Conservation (phyloP, 1,140 invertebrate genomes). For the Steinernema feltiae region DNA sequence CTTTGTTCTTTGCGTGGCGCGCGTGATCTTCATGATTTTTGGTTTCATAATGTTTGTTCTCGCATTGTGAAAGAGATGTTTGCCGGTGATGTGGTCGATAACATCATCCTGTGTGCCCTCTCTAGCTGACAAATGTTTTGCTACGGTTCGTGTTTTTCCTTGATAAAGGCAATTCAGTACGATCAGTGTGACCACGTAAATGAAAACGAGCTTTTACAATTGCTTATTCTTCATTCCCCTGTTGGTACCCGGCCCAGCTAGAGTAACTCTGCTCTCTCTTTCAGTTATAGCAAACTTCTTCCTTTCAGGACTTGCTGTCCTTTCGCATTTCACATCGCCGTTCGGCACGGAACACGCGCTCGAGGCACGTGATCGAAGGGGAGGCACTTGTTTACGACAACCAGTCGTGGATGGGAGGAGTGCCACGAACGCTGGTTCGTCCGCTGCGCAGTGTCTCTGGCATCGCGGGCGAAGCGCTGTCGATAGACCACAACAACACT, state of each 20-base stretch:
- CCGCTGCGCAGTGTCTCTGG: neutral
- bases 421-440: neutral
- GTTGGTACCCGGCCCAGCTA: no score
- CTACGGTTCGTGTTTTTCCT: neutral
- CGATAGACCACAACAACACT: neutral
- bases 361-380: neutral
- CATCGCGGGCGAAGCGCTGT: neutral
- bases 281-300: neutral
- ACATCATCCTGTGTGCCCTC: neutral
- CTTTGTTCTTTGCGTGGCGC: no score
- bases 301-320: neutral
- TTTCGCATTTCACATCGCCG: neutral
- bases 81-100: neutral
- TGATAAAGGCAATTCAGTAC: no score
- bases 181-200: no score
- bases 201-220: no score
- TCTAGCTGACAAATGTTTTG: no score
- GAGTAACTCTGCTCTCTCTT: neutral
- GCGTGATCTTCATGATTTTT: no score
- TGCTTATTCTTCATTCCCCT: no score
- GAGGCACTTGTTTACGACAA: neutral
- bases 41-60: no score
- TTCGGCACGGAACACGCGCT: neutral
- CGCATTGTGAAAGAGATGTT: no score
- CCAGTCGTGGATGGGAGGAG: neutral